A percentile compares a stretch with the other conserved stretches of the same genome.
These are phyloP conservation scores for Chelidonichthys spinosus DNA, from an alignment of 2,797 vertebrate genomes.

Conservation along the genomic window DNA sequence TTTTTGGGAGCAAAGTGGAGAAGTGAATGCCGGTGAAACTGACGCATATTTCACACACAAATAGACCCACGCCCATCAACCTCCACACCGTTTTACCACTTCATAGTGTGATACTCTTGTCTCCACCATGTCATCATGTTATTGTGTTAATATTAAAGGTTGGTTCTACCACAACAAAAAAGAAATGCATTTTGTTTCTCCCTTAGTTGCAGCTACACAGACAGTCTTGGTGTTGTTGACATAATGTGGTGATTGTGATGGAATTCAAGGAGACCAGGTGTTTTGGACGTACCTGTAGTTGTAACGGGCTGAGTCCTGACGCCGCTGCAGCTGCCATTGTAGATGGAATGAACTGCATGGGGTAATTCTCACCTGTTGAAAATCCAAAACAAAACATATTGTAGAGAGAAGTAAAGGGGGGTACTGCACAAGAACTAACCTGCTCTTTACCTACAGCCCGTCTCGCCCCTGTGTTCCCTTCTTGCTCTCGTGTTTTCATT, in stretches of 20 bases:
- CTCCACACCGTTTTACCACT: constrained; percentile 8
- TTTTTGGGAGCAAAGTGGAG: too few species aligned
- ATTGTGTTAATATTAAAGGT: neutral
- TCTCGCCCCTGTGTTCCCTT: constrained; percentile 26
- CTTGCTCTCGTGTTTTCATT: constrained; percentile 67
- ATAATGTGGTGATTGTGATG: neutral
- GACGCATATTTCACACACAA: constrained; percentile 2
- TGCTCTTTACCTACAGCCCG: constrained; percentile 35
- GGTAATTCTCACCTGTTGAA: constrained; percentile 98
- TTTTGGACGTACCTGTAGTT: constrained; percentile 89
- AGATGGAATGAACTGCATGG: constrained; percentile 99
- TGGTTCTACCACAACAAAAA: neutral
- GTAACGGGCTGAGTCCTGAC: constrained; percentile 98
- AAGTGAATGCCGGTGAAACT: constrained; percentile 13
- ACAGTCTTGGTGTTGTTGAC: neutral
- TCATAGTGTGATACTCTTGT: constrained; percentile 4
- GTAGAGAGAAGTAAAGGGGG: constrained; percentile 67
- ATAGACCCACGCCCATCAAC: neutral
- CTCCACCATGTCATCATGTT: neutral
- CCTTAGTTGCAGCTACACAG: neutral
- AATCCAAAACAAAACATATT: constrained; percentile 82
- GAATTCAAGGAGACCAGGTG: constrained; percentile 13
- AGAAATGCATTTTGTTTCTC: neutral
- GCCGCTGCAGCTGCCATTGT: constrained; percentile 99
- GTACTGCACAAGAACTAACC: constrained; percentile 72